These are phyloP conservation scores for Trogon surrucura DNA, from an alignment of 2,113 vertebrate species.

Conservation along the genomic window DNA sequence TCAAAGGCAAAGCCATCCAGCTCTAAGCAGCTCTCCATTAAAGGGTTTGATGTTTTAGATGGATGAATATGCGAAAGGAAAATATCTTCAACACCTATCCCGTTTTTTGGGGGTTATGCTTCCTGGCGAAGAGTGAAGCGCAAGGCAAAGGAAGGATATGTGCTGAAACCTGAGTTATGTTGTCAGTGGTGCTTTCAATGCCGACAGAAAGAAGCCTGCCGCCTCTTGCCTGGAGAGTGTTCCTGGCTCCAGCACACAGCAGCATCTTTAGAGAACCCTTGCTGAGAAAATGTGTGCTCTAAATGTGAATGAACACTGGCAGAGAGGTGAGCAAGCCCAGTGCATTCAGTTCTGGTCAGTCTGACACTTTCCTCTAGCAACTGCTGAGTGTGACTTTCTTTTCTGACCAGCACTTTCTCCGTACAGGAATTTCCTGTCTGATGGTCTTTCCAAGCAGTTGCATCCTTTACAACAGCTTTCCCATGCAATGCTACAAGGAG, in stretches of 20 bases:
- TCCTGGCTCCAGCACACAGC: neutral
- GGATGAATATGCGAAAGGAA: neutral
- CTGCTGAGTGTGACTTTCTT: neutral
- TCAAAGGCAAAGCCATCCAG: neutral
- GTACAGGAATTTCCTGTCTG: neutral
- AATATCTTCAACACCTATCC: neutral
- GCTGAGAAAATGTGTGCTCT: neutral
- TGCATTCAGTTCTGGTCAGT: neutral
- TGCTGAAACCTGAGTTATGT: neutral
- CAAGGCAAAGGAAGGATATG: neutral
- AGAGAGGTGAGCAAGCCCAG: neutral
- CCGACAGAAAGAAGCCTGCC: neutral
- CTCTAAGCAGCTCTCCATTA: neutral
- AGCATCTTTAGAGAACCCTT: neutral
- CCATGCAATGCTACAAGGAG: neutral
- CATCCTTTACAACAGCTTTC: neutral
- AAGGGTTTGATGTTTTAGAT: neutral
- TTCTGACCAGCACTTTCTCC: neutral
- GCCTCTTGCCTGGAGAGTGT: neutral
- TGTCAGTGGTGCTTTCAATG: neutral
- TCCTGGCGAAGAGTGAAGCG: neutral
- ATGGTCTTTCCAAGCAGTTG: neutral
- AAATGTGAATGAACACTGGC: neutral
- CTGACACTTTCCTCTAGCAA: accelerated
- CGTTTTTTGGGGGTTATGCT: neutral